These are phyloP conservation scores for Pelodiscus sinensis DNA, from an alignment of 2,113 vertebrate species.

Conservation along the genomic window DNA sequence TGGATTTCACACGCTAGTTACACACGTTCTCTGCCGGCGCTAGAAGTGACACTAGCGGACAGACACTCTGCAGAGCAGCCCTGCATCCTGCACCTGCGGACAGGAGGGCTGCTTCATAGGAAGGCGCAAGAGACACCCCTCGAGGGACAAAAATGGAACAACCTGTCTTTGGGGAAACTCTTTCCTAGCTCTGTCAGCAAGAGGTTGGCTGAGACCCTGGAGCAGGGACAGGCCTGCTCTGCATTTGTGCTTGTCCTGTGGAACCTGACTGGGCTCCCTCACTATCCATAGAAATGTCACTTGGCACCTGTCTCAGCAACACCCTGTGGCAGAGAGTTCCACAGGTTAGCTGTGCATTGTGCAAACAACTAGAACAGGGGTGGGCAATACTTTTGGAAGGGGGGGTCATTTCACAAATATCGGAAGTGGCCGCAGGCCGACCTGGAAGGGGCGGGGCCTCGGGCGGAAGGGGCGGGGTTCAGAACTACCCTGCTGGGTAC, in stretches of 20 bases:
- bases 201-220: neutral
- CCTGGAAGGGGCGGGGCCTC: no score
- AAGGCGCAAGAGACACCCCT: neutral
- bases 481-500: no score
- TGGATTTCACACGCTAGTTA: neutral
- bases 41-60: neutral
- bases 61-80: neutral
- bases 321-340: no score
- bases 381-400: no score
- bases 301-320: no score
- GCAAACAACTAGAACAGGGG: no score
- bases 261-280: neutral
- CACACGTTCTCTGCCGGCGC: neutral
- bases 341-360: no score
- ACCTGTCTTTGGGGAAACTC: neutral
- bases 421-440: no score
- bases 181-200: neutral
- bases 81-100: neutral
- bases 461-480: no score
- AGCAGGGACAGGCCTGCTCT: neutral
- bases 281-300: no score
- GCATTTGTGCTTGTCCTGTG: neutral
- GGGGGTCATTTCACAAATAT: no score
- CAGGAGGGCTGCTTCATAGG: neutral
- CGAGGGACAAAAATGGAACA: neutral